Evolutionary conservation across 2,888 invertebrate genomes (phyloP).

Genomic region (Dolichopus griseipennis): DNA sequence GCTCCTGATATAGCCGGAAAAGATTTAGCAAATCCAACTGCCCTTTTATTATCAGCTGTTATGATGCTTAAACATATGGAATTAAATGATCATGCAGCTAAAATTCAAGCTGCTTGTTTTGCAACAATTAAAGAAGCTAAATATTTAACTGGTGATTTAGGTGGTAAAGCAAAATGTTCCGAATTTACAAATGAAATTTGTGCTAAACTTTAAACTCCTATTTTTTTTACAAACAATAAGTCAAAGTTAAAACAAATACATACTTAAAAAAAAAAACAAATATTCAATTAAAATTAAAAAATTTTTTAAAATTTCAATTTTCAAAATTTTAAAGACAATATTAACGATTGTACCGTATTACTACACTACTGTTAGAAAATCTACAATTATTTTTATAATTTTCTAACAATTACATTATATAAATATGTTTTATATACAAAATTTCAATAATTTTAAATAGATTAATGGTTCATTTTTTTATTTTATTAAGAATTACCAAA

Average conservation of each 20-base stretch:
- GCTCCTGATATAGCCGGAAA: constrained; percentile 97
- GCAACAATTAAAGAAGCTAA: constrained; percentile 78
- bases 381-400: not conserved
- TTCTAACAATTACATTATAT: not conserved
- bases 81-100: constrained; percentile 64
- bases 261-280: not conserved
- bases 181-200: constrained; percentile 95
- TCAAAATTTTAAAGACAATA: not conserved
- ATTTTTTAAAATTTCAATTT: not conserved
- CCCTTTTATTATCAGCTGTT: constrained; percentile 87
- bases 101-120: constrained; percentile 76
- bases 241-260: not conserved
- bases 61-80: constrained; percentile 98
- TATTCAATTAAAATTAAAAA: not conserved
- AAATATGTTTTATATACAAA: not conserved
- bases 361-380: not conserved
- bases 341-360: not conserved
- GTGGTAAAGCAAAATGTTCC: constrained; percentile 92
- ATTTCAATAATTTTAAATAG: too few species aligned
- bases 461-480: too few species aligned
- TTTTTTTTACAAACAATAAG: not conserved
- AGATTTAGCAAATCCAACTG: constrained; percentile 98
- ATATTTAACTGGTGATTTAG: constrained; percentile 88
- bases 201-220: constrained; percentile 31
- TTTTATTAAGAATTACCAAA: too few species aligned